A percentile compares a stretch with the other conserved stretches of the same genome.
Conservation (phyloP, 2,113 vertebrate species). For the Orycteropus afer region DNA sequence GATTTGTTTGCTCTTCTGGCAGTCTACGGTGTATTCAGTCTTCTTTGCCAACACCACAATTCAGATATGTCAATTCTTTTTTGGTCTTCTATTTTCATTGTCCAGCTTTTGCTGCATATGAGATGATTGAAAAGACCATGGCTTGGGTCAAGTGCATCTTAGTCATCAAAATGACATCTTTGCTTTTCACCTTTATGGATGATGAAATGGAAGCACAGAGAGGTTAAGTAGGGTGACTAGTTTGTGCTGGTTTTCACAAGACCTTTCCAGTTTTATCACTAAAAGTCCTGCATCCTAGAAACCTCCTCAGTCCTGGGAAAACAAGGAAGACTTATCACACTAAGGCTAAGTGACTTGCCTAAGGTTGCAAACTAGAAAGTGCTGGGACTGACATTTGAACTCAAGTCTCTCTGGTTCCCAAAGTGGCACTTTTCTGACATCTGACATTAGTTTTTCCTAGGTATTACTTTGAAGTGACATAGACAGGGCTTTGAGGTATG, state of each 20-base stretch:
- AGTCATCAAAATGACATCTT: no score
- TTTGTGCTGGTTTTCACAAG: neutral
- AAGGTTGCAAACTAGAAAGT: neutral
- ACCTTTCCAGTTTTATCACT: neutral
- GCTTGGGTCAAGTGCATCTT: neutral
- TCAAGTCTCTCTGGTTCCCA: neutral
- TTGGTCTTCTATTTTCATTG: neutral
- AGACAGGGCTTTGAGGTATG: neutral
- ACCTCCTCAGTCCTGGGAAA: neutral
- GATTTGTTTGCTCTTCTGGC: no score
- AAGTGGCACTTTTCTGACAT: neutral
- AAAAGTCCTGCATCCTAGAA: neutral
- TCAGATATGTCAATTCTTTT: neutral
- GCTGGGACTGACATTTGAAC: neutral
- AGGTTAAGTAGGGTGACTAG: neutral
- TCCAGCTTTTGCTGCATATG: neutral
- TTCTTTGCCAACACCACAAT: neutral
- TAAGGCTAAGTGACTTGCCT: no score
- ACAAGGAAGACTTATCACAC: neutral
- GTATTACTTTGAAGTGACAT: neutral
- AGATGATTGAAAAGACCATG: neutral
- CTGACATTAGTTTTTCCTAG: neutral
- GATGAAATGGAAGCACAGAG: neutral
- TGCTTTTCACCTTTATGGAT: neutral
- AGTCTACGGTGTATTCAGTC: neutral